Evolutionary conservation across 2,888 invertebrate species (phyloP), one percentile per base, ranked within the genome.

Genomic region (Ichneumoninae sp.): DNA sequence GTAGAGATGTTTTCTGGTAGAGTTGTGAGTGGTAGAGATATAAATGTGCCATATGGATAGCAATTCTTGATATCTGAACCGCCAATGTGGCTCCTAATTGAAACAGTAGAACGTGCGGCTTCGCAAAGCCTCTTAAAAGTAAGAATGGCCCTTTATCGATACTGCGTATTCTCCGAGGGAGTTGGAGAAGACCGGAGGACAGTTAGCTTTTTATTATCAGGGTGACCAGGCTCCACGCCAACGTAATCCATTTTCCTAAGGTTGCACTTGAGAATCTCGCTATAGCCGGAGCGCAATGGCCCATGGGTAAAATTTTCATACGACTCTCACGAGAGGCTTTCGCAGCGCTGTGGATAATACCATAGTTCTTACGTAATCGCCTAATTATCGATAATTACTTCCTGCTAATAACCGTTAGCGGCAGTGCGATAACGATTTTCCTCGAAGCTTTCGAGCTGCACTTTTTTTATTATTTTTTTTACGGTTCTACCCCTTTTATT

Each of bases 321-420:
- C 60, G 79, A 82, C 75, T 66, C 66, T 63, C 22, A 65, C 50
- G n/a, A 50, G 74, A 65, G 63, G 74, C 65, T 74, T 47, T 26
- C 50, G 74, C 57, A 74, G 69, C 22, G 36, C 54, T 36, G 66
- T 33, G 78, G 81, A 82, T 82, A 79, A 82, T 82, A 76, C 77
- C 82, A 82, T 82, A 75, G 75, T 85, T 85, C 79, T 85, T 85
- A 79, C 82, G 79, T 85, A 79, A 85, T 75, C 79, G 82, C 36
- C 85, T 85, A 85, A 85, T 85, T 82, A 85, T 85, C 85, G 81
- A 70, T 85, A 85, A 85, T 82, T 85, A 82, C 81, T 85, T 85
- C 44, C 57, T 57, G 60, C 81, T 82, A 82, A 85, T 85, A 85
- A 85, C 71, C 85, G 85, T 85, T 85, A 85, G 82, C 63, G 77